These are phyloP conservation scores for Oryzias dopingdopingensis DNA, from an alignment of 2,797 vertebrate genomes.

Conservation along the genomic window DNA sequence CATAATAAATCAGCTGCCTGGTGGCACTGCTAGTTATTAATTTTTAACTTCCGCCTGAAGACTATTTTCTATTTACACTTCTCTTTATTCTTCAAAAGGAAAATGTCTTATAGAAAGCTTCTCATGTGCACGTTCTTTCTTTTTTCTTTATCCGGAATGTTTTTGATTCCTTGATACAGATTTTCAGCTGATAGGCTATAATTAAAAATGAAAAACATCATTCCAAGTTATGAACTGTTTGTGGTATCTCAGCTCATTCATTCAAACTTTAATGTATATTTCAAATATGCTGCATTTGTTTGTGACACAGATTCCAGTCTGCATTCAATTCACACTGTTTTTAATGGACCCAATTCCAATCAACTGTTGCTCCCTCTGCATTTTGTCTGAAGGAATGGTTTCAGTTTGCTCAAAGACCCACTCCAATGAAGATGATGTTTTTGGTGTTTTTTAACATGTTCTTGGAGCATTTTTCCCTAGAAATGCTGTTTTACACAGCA, in stretches of 20 bases:
- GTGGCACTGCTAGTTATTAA: constrained; percentile 49
- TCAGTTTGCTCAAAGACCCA: too few species aligned
- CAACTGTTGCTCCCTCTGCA: too few species aligned
- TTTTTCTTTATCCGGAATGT: constrained; percentile 16
- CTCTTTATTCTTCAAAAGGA: constrained; percentile 56
- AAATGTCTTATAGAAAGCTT: constrained; percentile 41
- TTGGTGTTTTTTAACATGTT: too few species aligned
- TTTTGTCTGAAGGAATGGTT: too few species aligned
- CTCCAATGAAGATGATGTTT: too few species aligned
- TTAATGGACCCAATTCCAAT: constrained; percentile 17
- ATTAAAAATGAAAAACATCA: constrained; percentile 43
- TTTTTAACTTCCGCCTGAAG: constrained; percentile 58
- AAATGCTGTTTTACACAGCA: too few species aligned
- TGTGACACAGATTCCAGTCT: constrained; percentile 39
- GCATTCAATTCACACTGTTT: constrained; percentile 42
- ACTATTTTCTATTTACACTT: constrained; percentile 46
- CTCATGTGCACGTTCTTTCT: constrained; percentile 32
- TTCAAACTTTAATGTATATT: constrained; percentile 52
- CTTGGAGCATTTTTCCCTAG: too few species aligned
- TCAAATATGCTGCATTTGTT: constrained; percentile 39
- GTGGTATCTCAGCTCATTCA: constrained; percentile 45
- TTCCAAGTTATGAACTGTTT: constrained; percentile 43
- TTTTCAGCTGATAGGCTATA: constrained; percentile 47
- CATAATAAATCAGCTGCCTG: constrained; percentile 50
- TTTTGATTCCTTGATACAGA: constrained; percentile 51